Evolutionary conservation across 2,113 vertebrate genomes (phyloP).

Genomic region (human (Homo sapiens)): GRCh38 chr7:141701001-141701500

Average conservation of each 20-base stretch:
- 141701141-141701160: background rate
- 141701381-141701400: no score
- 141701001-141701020: background rate
- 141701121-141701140: background rate
- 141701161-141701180: background rate
- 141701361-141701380: background rate
- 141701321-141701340: background rate
- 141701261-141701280: background rate
- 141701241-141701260: background rate
- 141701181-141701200: background rate
- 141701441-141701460: fast-evolving
- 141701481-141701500: background rate
- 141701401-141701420: no score
- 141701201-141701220: background rate
- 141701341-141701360: background rate
- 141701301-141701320: conserved; percentile 56
- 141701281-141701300: background rate
- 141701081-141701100: background rate
- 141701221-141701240: background rate
- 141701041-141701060: background rate
- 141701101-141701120: background rate
- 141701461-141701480: background rate
- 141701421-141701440: no score
- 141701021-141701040: fast-evolving
- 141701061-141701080: background rate